A percentile compares a stretch with the other conserved stretches of the same genome.
Evolutionary conservation across 2,888 invertebrate genomes (phyloP).

Genomic region (Holacanthella duospinosa): DNA sequence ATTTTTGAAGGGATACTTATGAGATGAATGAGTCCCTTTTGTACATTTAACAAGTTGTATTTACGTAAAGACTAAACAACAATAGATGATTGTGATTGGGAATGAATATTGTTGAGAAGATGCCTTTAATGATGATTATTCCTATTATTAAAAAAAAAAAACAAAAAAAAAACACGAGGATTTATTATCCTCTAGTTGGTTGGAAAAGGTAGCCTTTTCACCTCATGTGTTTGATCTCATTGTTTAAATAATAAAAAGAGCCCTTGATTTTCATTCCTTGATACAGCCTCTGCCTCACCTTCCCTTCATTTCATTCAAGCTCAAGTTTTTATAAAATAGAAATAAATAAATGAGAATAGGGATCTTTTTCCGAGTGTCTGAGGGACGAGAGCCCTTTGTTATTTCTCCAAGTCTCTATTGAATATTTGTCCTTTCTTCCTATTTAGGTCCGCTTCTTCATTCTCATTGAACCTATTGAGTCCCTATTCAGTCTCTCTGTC

Average conservation of each 20-base stretch:
- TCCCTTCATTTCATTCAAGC: neutral
- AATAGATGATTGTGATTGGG: too few species aligned
- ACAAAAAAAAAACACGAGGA: neutral
- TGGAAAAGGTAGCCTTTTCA: slow-evolving; percentile 8
- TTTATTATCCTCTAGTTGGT: neutral
- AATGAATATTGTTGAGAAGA: too few species aligned
- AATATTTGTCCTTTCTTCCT: neutral
- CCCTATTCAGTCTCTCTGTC: neutral
- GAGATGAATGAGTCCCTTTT: too few species aligned
- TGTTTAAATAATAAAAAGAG: neutral
- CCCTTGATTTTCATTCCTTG: neutral
- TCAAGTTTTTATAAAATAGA: neutral
- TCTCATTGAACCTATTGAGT: neutral
- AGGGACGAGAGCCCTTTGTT: too few species aligned
- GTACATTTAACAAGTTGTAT: too few species aligned
- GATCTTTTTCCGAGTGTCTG: neutral
- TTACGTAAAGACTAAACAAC: too few species aligned
- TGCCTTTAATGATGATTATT: too few species aligned
- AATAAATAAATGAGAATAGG: neutral
- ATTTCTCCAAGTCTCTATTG: neutral
- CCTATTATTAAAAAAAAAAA: too few species aligned
- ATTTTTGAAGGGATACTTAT: too few species aligned
- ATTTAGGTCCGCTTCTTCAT: neutral
- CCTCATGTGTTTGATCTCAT: slow-evolving; percentile 15
- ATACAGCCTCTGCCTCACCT: neutral